A percentile compares a stretch with the other conserved stretches of the same genome.
Evolutionary conservation across 2,797 vertebrate genomes (phyloP).

Genomic region (Poeciliopsis paucimaculata): DNA sequence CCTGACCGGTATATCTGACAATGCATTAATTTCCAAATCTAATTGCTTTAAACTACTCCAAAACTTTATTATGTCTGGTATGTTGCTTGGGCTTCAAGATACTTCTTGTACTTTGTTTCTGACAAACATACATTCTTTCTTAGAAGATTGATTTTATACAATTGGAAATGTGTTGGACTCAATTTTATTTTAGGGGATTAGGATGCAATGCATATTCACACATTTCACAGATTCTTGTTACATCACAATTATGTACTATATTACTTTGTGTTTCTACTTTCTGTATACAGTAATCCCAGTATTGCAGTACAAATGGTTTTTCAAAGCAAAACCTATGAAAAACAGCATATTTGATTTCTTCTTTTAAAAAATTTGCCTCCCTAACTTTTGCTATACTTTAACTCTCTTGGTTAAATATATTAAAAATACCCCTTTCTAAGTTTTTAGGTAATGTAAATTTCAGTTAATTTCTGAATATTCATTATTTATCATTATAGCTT

Average conservation of each 20-base stretch:
- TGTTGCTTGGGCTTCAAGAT: not conserved
- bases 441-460: not conserved
- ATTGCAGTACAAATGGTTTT: not conserved
- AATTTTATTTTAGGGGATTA: not conserved
- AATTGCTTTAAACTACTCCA: not conserved
- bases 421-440: not conserved
- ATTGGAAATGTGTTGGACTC: not conserved
- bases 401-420: not conserved
- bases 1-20: too few relatives aligned
- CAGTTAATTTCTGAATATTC: not conserved
- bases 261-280: not conserved
- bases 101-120: not conserved
- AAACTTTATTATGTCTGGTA: not conserved
- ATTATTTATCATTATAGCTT: not conserved
- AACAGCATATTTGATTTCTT: not conserved
- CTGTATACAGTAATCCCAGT: not conserved
- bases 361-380: not conserved
- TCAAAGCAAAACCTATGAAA: not conserved
- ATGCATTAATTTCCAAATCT: too few relatives aligned
- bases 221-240: not conserved
- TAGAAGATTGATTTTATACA: not conserved
- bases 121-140: not conserved
- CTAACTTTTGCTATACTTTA: not conserved
- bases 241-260: not conserved
- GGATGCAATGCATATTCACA: not conserved